phyloP scores from a whole-genome alignment of 1,140 invertebrate species.

The Lepidurus apus region DNA sequence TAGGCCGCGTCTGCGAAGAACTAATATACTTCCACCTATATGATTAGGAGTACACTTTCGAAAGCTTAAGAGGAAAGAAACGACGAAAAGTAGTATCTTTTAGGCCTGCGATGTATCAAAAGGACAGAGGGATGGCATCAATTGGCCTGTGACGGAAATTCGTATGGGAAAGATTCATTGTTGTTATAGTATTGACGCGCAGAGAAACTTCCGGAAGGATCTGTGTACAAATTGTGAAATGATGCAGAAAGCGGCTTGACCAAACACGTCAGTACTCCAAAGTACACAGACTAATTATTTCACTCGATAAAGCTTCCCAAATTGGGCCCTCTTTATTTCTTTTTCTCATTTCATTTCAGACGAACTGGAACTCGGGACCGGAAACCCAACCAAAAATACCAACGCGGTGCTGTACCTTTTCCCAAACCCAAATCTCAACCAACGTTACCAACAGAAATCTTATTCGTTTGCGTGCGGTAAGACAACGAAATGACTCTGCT shows the following conservation, averaged over 20 bases:
- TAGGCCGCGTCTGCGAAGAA: background rate
- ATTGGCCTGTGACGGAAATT: conserved; percentile 4
- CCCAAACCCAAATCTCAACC: background rate
- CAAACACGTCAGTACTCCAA: background rate
- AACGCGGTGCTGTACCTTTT: background rate
- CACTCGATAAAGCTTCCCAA: conserved; percentile 6
- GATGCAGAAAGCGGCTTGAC: conserved; percentile 12
- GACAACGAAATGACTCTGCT: background rate
- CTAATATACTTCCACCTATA: too few relatives aligned
- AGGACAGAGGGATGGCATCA: background rate
- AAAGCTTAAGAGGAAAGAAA: too few relatives aligned
- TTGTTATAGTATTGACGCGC: background rate
- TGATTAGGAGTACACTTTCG: too few relatives aligned
- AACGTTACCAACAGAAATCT: background rate
- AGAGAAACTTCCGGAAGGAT: background rate
- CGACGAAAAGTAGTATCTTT: background rate
- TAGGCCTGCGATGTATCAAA: background rate
- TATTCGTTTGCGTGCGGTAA: background rate
- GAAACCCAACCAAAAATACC: background rate
- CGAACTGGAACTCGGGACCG: background rate
- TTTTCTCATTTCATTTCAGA: background rate
- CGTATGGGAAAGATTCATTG: background rate
- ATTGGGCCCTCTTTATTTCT: background rate
- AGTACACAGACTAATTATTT: conserved; percentile 9
- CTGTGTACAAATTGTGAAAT: background rate